Conservation (phyloP, 2,888 invertebrate genomes). For the Nephrotoma appendiculata region DNA sequence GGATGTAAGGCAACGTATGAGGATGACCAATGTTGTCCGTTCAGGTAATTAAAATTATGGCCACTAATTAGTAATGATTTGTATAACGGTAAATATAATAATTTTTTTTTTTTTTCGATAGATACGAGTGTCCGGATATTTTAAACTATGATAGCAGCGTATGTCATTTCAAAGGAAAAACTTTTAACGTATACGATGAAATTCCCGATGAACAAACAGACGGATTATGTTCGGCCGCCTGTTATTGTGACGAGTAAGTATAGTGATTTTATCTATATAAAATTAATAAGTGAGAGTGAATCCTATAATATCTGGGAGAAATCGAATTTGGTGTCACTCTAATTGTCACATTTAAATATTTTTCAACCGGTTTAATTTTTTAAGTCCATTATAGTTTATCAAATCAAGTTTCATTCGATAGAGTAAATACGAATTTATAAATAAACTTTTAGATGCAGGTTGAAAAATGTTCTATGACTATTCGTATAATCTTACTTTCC, state of each 20-base stretch:
- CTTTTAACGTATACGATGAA: not conserved
- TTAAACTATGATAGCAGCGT: not conserved
- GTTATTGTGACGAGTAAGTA: not conserved
- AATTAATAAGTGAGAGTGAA: not conserved
- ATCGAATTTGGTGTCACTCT: not conserved
- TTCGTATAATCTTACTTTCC: no score
- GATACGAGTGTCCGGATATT: not conserved
- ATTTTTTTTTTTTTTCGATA: not conserved
- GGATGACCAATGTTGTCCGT: conserved; percentile 9
- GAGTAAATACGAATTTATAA: not conserved
- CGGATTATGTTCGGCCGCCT: not conserved
- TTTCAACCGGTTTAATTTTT: not conserved
- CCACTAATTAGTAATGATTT: not conserved
- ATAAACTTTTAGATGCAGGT: not conserved
- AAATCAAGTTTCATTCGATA: not conserved
- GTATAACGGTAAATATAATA: not conserved
- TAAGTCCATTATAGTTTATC: not conserved
- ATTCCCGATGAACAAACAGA: not conserved
- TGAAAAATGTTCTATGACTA: not conserved
- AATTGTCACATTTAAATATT: not conserved
- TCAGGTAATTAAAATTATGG: not conserved
- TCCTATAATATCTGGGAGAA: not conserved
- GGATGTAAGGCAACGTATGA: conserved; percentile 11
- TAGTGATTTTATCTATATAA: not conserved
- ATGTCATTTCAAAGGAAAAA: not conserved